Base-by-base conservation (phyloP, 2,888 invertebrate species). In the Sinodicranocentrus sp. region DNA sequence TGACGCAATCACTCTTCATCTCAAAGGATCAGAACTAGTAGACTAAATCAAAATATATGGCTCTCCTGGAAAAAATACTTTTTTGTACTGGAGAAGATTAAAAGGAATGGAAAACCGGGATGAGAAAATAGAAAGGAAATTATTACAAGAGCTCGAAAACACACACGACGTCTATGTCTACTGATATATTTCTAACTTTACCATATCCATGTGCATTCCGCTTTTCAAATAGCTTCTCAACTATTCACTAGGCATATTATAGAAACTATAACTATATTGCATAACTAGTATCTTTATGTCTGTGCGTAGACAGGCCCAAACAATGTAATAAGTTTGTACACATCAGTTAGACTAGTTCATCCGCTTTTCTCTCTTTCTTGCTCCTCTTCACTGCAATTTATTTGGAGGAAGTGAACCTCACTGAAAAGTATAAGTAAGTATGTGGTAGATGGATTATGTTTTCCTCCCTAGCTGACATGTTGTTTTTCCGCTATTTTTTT, bases 401-500 rank as follows among this genome's bases (percentile, higher is more conserved):
- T 65, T 65, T 65, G 63, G 8, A 76, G 26, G 54, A 67, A 57
- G 26, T 17, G 57, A 44, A 67, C 52, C 48, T 25, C 23, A 65
- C 65, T 76, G 57, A 25, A 44, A 25, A 54, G 67, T 33, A 43
- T 52, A 1, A 43, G 59, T 21, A 54, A 65, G 54, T 61, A 63
- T 21, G n/a, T 52, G 25, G 39, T 73, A 48, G 71, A 71, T 70
- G 52, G 59, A 70, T 78, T 77, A 71, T 48, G 48, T 77, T 71
- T 77, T 77, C 72, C 57, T 63, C 33, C 57, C 57, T 83, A 17
- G 48, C 76, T 84, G 79, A 79, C 84, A 75, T 75, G 75, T 79
- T 75, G 70, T 84, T 78, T 78, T 83, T 73, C 68, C 68, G 21
- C 33, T 72, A 65, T 77, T 77, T 59, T 75, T 67, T 75, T 90